Base-by-base conservation (phyloP, 2,888 invertebrate genomes). In the Drosophila kanekoi region DNA sequence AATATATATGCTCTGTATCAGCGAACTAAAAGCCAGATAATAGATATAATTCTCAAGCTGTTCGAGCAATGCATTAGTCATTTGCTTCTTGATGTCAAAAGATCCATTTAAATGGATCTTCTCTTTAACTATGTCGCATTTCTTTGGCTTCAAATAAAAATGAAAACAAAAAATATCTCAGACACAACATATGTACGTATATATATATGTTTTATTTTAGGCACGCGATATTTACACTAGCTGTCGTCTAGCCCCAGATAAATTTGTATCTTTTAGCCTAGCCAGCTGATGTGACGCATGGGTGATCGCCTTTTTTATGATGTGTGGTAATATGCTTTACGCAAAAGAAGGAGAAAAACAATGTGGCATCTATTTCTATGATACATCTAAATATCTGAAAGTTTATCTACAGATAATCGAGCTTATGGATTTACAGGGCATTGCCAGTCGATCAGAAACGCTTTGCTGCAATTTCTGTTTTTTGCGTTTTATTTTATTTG, bases 401-500 rank as follows among this genome's bases (percentile, higher is more conserved):
- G 2, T 45, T 2, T 16, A 20, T n/a, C n/a, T 35, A 4, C 10
- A 23, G 23, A 6, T 23, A 23, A 23, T 8, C 23, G 23, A 23
- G 23, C 23, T 8, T 9, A 20, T 1, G n/a, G 4, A 35, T 35
- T 54, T 13, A 14, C 33, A 47, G 73, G 23, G 76, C 63, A 40
- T 44, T 20, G 4, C 1, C 5, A 33, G 54, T 70, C 40, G 13
- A 6, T n/a, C 37, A 10, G 2, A 3, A 0, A 6, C 2, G 32
- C 10, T 41, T 2, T 16, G 28, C 35, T 13, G 18, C 13, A 8
- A 8, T 28, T 59, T 70, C 61, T 58, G 64, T 68, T 54, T 65
- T 52, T 79, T 76, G 71, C 79, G 70, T 81, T 81, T 79, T 70
- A 76, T 81, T 81, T 81, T 60, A 62, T 72, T 70, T 81, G 75